These are phyloP conservation scores for Eclectus roratus DNA, from an alignment of 2,113 vertebrate species.

Conservation along the genomic window DNA sequence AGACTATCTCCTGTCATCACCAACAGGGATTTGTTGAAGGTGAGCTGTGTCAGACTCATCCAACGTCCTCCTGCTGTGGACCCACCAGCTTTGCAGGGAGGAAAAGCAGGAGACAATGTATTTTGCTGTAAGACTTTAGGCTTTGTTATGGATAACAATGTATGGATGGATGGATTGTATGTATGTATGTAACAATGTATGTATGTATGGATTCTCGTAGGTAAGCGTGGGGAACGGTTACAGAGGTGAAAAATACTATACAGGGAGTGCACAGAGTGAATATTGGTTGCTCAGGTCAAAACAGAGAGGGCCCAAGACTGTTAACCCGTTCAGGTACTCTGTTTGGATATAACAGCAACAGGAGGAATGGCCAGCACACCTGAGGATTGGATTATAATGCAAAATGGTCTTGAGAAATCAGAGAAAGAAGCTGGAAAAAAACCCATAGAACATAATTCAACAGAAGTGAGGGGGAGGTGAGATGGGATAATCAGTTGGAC, in stretches of 20 bases:
- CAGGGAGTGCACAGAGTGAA: not conserved
- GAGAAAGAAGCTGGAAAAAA: not conserved
- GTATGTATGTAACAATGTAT: too few species aligned
- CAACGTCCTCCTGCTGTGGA: not conserved
- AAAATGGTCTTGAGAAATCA: not conserved
- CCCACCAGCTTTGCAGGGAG: accelerated
- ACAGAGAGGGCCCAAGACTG: not conserved
- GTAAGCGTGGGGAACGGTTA: not conserved
- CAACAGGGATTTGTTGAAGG: not conserved
- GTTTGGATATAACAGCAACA: not conserved
- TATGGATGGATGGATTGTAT: too few species aligned
- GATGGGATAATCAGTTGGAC: not conserved
- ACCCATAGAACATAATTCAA: not conserved
- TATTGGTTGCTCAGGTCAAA: not conserved
- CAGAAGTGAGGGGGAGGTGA: not conserved
- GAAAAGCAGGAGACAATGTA: not conserved
- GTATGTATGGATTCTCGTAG: not conserved
- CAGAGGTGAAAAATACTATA: not conserved
- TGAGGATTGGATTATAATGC: not conserved
- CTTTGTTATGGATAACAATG: not conserved
- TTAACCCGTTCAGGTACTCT: not conserved
- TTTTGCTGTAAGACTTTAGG: not conserved
- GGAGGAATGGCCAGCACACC: not conserved
- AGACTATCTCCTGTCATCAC: not conserved
- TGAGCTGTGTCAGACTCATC: not conserved